Conservation (phyloP, 2,113 vertebrate species). For the Gymnarchus niloticus region DNA sequence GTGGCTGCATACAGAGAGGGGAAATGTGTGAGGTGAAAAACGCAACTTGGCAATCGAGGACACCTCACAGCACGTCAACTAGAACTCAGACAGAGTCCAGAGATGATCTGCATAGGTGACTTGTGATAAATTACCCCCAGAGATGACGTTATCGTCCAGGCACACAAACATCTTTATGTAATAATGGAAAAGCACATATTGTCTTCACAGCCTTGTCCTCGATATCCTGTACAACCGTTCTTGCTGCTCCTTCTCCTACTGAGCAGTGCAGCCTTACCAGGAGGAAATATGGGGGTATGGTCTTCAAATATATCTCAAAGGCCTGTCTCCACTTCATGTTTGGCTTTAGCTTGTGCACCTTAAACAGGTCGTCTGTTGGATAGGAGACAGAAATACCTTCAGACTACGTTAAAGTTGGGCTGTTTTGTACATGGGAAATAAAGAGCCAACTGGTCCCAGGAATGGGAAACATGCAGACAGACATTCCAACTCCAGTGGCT, state of each 20-base stretch:
- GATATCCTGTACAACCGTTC: not conserved
- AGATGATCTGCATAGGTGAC: not conserved
- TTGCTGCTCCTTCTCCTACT: not conserved
- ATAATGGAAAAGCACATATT: not conserved
- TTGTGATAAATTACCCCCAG: too few species aligned
- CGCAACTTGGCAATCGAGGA: not conserved
- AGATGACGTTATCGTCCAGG: not conserved
- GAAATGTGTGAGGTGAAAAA: not conserved
- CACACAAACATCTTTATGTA: not conserved
- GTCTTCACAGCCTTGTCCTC: not conserved
- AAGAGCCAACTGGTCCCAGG: slow-evolving; percentile 20
- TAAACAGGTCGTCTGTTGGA: slow-evolving; percentile 86
- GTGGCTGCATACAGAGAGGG: slow-evolving; percentile 60
- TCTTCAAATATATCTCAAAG: slow-evolving; percentile 96
- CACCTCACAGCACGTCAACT: not conserved
- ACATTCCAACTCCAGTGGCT: not conserved
- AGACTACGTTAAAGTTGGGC: not conserved
- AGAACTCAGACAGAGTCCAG: not conserved
- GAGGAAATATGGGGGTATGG: slow-evolving; percentile 97
- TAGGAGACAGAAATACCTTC: slow-evolving; percentile 23
- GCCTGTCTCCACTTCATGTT: slow-evolving; percentile 92
- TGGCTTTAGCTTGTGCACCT: slow-evolving; percentile 96
- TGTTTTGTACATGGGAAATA: not conserved
- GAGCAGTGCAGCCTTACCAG: slow-evolving; percentile 66
- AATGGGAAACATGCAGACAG: slow-evolving; percentile 1